phyloP scores from a whole-genome alignment of 1,140 invertebrate species.

The Himalopsyche phryganea region DNA sequence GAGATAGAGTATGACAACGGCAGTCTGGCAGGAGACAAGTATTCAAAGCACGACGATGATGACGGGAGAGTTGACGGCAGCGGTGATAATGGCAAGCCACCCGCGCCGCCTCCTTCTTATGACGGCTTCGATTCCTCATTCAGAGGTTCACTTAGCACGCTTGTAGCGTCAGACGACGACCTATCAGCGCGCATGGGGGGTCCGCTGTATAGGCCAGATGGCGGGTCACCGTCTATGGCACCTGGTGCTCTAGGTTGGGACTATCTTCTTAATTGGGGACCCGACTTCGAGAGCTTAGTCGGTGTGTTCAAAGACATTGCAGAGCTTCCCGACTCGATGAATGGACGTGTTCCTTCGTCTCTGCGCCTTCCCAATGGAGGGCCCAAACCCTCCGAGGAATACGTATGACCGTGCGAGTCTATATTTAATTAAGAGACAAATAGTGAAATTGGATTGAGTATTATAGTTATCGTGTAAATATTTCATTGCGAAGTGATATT shows the following conservation, averaged over 20 bases:
- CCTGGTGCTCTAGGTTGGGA: constrained; percentile 80
- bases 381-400: constrained; percentile 75
- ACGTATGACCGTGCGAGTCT: constrained; percentile 55
- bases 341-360: constrained; percentile 60
- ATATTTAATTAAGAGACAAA: constrained; percentile 28
- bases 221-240: constrained; percentile 66
- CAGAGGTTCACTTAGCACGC: constrained; percentile 85
- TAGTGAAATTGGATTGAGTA: constrained; percentile 31
- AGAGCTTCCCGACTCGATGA: constrained; percentile 80
- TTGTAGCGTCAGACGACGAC: constrained; percentile 91
- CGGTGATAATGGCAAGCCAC: constrained; percentile 57
- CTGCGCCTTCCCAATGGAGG: constrained; percentile 64
- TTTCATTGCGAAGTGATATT: constrained; percentile 12
- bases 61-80: constrained; percentile 59
- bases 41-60: constrained; percentile 68
- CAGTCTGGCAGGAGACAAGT: constrained; percentile 77
- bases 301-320: constrained; percentile 96
- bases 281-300: constrained; percentile 90
- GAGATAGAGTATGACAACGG: constrained; percentile 96
- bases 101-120: constrained; percentile 69
- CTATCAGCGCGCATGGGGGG: constrained; percentile 69
- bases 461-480: constrained; percentile 26
- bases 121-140: constrained; percentile 93
- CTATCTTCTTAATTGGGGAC: constrained; percentile 92
- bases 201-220: constrained; percentile 69